These are phyloP conservation scores for Apoda limacodes DNA, from an alignment of 2,888 invertebrate genomes.

Conservation along the genomic window DNA sequence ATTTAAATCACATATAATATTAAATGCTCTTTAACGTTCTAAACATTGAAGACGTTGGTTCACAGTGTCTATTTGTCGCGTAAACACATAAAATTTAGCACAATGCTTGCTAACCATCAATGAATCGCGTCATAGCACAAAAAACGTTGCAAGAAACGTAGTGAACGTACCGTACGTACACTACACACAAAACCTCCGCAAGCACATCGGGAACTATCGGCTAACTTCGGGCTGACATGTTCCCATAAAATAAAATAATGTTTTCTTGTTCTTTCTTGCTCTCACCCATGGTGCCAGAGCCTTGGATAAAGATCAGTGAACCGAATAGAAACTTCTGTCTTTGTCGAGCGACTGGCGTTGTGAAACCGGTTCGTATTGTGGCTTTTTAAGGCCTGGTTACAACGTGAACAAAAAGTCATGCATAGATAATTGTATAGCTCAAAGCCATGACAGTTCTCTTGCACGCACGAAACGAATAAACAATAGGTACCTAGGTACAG, in stretches of 20 bases:
- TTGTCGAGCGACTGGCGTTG: conserved; percentile 39
- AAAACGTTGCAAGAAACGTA: conserved; percentile 32
- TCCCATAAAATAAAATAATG: conserved; percentile 26
- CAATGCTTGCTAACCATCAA: no score
- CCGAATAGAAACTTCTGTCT: conserved; percentile 48
- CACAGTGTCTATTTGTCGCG: no score
- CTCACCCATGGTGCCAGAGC: conserved; percentile 27
- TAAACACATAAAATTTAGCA: no score
- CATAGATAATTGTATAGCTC: conserved; percentile 55
- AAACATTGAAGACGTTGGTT: no score
- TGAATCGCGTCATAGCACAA: conserved; percentile 44
- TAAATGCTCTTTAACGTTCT: no score
- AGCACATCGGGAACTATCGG: conserved; percentile 41
- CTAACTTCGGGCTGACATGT: conserved; percentile 29
- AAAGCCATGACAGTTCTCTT: no score
- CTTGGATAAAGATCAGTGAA: conserved; percentile 58
- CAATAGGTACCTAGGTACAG: no score
- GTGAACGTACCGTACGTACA: conserved; percentile 29
- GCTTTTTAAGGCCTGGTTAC: conserved; percentile 50
- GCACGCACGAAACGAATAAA: no score
- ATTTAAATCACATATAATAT: no score
- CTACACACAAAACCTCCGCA: conserved; percentile 36
- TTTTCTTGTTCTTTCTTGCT: conserved; percentile 32
- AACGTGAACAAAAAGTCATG: conserved; percentile 53
- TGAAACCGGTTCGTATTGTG: conserved; percentile 50